Conservation (phyloP, 2,797 vertebrate genomes). For the Pseudochirops cupreus region DNA sequence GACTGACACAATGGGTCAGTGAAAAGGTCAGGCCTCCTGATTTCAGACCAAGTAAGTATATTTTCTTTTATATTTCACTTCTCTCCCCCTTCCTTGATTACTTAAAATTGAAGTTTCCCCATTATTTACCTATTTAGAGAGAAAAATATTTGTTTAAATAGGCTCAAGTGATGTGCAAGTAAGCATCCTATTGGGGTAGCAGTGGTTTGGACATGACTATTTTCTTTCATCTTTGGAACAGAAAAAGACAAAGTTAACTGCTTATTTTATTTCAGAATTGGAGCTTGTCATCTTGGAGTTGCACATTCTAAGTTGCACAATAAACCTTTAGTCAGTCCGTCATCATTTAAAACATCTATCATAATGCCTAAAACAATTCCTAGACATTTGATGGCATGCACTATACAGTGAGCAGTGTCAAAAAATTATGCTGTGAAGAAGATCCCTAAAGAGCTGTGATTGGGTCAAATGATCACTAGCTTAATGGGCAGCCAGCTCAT, state of each 20-base stretch:
- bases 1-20: neutral
- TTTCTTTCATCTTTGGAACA: neutral
- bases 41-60: neutral
- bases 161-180: neutral
- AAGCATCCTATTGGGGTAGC: neutral
- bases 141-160: neutral
- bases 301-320: neutral
- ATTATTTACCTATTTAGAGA: neutral
- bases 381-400: neutral
- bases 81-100: neutral
- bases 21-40: neutral
- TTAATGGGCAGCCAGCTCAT: slow-evolving; percentile 95
- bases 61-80: neutral
- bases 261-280: neutral
- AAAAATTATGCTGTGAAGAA: slow-evolving; percentile 97
- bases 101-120: neutral
- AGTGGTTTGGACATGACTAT: neutral
- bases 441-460: slow-evolving; percentile 97
- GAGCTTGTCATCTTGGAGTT: neutral
- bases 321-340: neutral
- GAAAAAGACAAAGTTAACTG: neutral
- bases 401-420: slow-evolving; percentile 95
- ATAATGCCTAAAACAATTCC: neutral
- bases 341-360: neutral
- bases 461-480: slow-evolving; percentile 97